Evolutionary conservation across 2,888 invertebrate genomes (phyloP).

Genomic region (Melanostoma mellinum): DNA sequence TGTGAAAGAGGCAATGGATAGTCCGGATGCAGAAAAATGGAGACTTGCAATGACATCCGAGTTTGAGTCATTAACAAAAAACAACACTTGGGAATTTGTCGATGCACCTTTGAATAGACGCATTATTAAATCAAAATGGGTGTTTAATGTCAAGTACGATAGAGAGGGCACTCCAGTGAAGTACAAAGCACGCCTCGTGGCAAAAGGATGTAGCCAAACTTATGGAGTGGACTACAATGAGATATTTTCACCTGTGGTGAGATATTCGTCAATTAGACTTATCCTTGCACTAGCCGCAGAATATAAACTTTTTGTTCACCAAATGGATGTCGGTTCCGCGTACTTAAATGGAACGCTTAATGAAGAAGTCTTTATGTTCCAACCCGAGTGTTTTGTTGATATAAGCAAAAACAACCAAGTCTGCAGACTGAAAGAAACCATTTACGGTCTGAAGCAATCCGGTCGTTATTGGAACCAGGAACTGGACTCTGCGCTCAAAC

Average conservation of each 20-base stretch:
- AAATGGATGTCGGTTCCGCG: too few relatives aligned
- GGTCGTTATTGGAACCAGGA: conserved; percentile 42
- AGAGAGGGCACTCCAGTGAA: not conserved
- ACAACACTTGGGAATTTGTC: not conserved
- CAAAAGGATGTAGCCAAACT: too few relatives aligned
- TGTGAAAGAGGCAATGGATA: not conserved
- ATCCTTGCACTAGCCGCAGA: too few relatives aligned
- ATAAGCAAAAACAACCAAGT: not conserved
- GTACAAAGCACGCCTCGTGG: not conserved
- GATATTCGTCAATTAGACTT: too few relatives aligned
- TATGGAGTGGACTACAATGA: not conserved
- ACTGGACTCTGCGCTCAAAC: conserved; percentile 31
- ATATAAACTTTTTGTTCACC: too few relatives aligned
- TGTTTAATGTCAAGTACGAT: not conserved
- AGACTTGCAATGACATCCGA: not conserved
- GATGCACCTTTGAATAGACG: not conserved
- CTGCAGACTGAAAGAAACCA: conserved; percentile 33
- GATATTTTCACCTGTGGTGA: too few relatives aligned
- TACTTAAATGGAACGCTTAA: conserved; percentile 24
- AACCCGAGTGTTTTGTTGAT: conserved; percentile 23
- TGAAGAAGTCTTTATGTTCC: conserved; percentile 29
- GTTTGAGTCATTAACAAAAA: not conserved
- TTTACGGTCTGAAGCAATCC: conserved; percentile 53
- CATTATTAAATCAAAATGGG: not conserved
- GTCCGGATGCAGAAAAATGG: conserved; percentile 4